Evolutionary conservation across 2,113 vertebrate species (phyloP).

Genomic region (Ciconia boyciana): DNA sequence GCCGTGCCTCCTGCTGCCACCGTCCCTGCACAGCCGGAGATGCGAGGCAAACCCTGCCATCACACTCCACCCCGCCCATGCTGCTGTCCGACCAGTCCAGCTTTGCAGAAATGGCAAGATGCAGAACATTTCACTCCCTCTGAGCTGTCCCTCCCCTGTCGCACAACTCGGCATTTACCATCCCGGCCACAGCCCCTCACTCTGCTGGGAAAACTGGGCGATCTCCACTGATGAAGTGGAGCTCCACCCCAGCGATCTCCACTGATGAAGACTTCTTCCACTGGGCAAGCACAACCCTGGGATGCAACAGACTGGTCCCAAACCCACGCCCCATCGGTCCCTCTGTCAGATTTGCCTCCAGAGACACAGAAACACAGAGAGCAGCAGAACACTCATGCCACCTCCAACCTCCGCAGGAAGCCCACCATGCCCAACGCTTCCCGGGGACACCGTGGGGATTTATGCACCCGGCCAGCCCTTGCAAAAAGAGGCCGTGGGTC

Average conservation of each 20-base stretch:
- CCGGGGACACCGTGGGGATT: accelerated
- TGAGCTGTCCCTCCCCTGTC: neutral
- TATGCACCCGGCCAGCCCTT: neutral
- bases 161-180: neutral
- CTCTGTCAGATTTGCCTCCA: accelerated
- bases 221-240: neutral
- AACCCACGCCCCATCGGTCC: accelerated
- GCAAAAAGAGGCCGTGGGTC: accelerated
- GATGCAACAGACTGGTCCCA: neutral
- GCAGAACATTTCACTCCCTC: neutral
- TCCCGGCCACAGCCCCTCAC: accelerated
- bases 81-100: neutral
- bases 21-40: neutral
- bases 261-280: neutral
- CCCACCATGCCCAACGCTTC: accelerated
- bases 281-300: too few relatives aligned
- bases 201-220: neutral
- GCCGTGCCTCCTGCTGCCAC: neutral
- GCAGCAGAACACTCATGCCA: accelerated
- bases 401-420: neutral
- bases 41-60: too few relatives aligned
- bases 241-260: neutral
- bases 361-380: neutral
- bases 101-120: neutral
- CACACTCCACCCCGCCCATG: accelerated